Evolutionary conservation across 2,888 invertebrate genomes (phyloP).

Genomic region (Dyspetes luteomarginatus): DNA sequence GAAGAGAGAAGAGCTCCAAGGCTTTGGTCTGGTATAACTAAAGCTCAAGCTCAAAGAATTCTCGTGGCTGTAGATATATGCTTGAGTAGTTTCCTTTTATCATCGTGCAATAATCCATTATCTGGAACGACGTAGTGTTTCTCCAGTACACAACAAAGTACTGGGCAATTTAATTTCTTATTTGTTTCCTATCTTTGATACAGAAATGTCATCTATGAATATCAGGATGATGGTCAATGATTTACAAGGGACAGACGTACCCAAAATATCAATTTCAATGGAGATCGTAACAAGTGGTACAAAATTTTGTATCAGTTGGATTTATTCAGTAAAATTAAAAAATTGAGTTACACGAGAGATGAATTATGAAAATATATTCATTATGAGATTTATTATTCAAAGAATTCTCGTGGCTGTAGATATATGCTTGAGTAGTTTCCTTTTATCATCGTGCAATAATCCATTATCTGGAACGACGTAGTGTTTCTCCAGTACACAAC

Average conservation of each 20-base stretch:
- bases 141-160: neutral
- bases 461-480: slow-evolving; percentile 1
- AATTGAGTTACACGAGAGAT: too few relatives aligned
- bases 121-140: neutral
- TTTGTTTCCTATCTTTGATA: neutral
- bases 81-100: neutral
- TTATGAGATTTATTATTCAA: too few relatives aligned
- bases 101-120: neutral
- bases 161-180: neutral
- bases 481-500: neutral
- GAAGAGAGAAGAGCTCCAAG: neutral
- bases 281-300: too few relatives aligned
- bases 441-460: neutral
- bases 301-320: too few relatives aligned
- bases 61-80: neutral
- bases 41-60: neutral
- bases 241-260: too few relatives aligned
- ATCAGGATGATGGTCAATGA: too few relatives aligned
- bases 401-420: neutral
- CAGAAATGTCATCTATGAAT: too few relatives aligned
- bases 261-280: too few relatives aligned
- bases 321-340: too few relatives aligned
- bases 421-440: neutral
- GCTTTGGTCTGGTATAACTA: neutral
- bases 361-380: too few relatives aligned